Conservation (phyloP, 2,888 invertebrate genomes). For the Plusia festucae region DNA sequence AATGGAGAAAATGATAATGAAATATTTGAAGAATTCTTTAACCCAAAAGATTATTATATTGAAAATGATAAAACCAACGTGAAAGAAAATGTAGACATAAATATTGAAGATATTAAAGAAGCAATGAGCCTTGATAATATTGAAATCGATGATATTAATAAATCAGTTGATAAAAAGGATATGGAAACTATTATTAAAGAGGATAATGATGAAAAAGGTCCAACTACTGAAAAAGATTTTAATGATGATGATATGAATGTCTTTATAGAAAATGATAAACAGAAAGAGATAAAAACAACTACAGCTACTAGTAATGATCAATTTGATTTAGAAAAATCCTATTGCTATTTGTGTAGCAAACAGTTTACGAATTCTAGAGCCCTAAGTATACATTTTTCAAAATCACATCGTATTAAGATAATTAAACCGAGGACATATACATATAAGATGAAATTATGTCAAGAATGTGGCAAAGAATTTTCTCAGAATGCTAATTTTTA, state of each 20-base stretch:
- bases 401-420: conserved; percentile 64
- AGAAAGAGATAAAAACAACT: not conserved
- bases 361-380: conserved; percentile 59
- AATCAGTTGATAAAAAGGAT: conserved; percentile 12
- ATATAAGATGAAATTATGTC: conserved; percentile 60
- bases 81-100: conserved; percentile 16
- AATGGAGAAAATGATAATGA: conserved; percentile 59
- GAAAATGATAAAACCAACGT: conserved; percentile 20
- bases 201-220: conserved; percentile 7
- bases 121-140: conserved; percentile 6
- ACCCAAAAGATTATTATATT: conserved; percentile 33
- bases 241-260: not conserved
- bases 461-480: conserved; percentile 65
- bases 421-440: conserved; percentile 49
- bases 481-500: conserved; percentile 53
- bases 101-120: conserved; percentile 23
- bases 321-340: conserved; percentile 67
- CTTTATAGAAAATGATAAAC: not conserved
- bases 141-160: conserved; percentile 13
- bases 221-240: conserved; percentile 6
- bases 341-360: conserved; percentile 74
- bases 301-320: conserved; percentile 27
- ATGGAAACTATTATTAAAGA: conserved; percentile 7
- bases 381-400: conserved; percentile 70
- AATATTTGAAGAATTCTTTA: conserved; percentile 69